These are phyloP conservation scores for Hyposoter didymator DNA, from an alignment of 2,888 invertebrate species.

Conservation along the genomic window DNA sequence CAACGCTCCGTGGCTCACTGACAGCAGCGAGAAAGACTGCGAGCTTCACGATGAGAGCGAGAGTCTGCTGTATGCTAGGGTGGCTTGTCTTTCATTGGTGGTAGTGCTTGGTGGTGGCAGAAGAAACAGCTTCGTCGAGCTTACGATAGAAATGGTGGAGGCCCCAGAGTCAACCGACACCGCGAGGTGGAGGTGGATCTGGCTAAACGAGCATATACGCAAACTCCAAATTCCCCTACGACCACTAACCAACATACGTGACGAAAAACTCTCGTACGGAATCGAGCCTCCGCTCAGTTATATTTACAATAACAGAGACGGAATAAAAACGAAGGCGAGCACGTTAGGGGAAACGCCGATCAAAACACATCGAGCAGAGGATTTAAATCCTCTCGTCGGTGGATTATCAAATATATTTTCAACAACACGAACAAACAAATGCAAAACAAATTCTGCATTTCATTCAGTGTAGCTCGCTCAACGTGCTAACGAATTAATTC, in stretches of 20 bases:
- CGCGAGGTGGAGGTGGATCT: slow-evolving; percentile 44
- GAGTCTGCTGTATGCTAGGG: slow-evolving; percentile 60
- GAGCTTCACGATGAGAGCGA: slow-evolving; percentile 61
- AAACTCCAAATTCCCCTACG: slow-evolving; percentile 57
- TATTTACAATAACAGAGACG: slow-evolving; percentile 27
- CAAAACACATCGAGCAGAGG: not conserved
- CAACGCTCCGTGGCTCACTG: slow-evolving; percentile 71
- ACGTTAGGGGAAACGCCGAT: not conserved
- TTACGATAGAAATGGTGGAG: slow-evolving; percentile 43
- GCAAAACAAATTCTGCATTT: not conserved
- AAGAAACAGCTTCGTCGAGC: slow-evolving; percentile 44
- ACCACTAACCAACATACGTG: slow-evolving; percentile 33
- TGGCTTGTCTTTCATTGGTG: slow-evolving; percentile 48
- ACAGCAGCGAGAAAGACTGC: slow-evolving; percentile 67
- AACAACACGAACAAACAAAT: not conserved
- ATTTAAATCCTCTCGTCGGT: not conserved
- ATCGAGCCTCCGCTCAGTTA: slow-evolving; percentile 3
- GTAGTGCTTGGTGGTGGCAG: slow-evolving; percentile 43
- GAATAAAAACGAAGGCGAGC: not conserved
- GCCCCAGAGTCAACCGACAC: slow-evolving; percentile 29
- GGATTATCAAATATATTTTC: not conserved
- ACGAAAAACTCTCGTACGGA: slow-evolving; percentile 35
- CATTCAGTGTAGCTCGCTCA: not conserved
- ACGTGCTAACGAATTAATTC: not conserved
- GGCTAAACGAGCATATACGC: slow-evolving; percentile 52